Conservation (phyloP, 2,888 invertebrate genomes). For the Desoria tigrina region DNA sequence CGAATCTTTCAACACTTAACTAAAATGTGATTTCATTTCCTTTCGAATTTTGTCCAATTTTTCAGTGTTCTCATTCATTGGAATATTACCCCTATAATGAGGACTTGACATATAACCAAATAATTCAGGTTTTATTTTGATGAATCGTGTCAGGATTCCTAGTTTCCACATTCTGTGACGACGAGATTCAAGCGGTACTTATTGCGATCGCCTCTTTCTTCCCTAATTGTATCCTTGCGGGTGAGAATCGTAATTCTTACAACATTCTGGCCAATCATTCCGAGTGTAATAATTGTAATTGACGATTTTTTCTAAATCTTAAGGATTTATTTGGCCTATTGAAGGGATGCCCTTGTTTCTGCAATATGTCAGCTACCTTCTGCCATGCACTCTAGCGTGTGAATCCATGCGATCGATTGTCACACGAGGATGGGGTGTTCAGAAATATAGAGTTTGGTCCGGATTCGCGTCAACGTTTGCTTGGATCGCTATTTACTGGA, state of each 20-base stretch:
- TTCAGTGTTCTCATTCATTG: too few relatives aligned
- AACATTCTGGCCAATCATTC: neutral
- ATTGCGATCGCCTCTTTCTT: neutral
- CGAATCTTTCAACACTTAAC: too few relatives aligned
- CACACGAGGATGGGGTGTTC: neutral
- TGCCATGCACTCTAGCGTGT: neutral
- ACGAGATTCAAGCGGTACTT: neutral
- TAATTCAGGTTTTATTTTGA: too few relatives aligned
- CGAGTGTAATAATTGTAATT: neutral
- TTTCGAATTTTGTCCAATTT: too few relatives aligned
- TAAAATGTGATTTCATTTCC: too few relatives aligned
- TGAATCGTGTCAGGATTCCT: too few relatives aligned
- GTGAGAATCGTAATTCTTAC: neutral
- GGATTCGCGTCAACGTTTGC: neutral
- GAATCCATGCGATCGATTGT: neutral
- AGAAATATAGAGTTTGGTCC: neutral
- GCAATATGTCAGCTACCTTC: slow-evolving; percentile 30
- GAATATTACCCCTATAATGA: too few relatives aligned
- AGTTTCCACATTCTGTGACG: neutral
- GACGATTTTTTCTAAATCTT: too few relatives aligned
- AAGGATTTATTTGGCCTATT: slow-evolving; percentile 39
- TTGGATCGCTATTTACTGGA: neutral
- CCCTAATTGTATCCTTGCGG: neutral
- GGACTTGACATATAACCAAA: too few relatives aligned
- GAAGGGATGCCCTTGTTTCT: slow-evolving; percentile 34